Conservation (phyloP, 2,888 invertebrate species). For the Quadroppia sp. region DNA sequence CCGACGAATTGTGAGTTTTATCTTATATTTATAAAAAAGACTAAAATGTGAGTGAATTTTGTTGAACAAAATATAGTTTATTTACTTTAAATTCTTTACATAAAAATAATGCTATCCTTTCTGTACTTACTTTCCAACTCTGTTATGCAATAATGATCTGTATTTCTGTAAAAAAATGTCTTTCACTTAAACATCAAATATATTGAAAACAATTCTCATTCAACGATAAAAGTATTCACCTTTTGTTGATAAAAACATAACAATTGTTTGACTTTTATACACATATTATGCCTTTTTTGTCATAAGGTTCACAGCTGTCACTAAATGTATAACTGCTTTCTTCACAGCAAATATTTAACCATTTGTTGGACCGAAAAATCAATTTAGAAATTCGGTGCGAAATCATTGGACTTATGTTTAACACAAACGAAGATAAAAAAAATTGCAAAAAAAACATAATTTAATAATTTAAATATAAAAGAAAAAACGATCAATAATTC, state of each 20-base stretch:
- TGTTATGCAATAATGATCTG: neutral
- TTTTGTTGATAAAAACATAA: neutral
- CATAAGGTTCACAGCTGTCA: neutral
- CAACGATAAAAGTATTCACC: neutral
- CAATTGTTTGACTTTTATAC: neutral
- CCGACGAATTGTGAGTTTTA: too few species aligned
- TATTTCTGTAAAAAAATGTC: neutral
- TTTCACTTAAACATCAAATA: neutral
- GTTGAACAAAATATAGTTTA: neutral
- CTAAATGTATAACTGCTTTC: conserved; percentile 2
- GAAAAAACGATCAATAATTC: neutral
- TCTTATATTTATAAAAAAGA: too few species aligned
- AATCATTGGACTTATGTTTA: neutral
- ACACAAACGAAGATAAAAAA: neutral
- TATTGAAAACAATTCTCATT: too few species aligned
- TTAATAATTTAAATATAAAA: neutral
- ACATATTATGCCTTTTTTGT: neutral
- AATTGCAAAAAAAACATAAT: neutral
- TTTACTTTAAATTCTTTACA: neutral
- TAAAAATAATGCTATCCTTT: neutral
- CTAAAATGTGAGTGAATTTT: neutral
- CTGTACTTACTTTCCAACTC: neutral
- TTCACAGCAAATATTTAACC: neutral
- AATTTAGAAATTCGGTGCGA: neutral
- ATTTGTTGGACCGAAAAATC: conserved; percentile 12